Base-by-base conservation (phyloP, 2,888 invertebrate genomes). In the Agrotis exclamationis region DNA sequence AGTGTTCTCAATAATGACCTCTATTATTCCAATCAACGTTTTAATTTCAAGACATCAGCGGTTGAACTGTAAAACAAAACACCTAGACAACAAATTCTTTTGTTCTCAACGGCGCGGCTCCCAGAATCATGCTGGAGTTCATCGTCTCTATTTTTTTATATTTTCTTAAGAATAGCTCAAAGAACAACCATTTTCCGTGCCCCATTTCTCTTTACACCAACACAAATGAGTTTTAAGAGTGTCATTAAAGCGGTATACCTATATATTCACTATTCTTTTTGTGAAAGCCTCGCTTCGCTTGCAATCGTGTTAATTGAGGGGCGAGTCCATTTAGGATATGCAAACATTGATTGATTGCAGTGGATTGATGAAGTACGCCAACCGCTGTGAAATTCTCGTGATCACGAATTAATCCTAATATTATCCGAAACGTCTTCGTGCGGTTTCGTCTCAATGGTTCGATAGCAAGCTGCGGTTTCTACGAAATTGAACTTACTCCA, bases 261-360 rank as follows among this genome's bases (percentile, higher is more conserved):
- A n/a, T 50, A n/a, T 50, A n/a, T 72, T 54, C 48, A 33, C 3
- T 53, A 57, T 66, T 75, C 1, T 53, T 57, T 60, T 64, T 60
- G 45, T 1, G 45, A 5, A 11, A 7, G n/a, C 56, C 13, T 45
- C 53, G 24, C 28, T 14, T 7, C 20, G 50, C 53, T 44, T 39
- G 56, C 63, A 18, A 50, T 11, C 57, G 62, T 73, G 74, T 69
- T 70, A 74, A 75, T 71, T 67, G 79, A 74, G 69, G 58, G 58
- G 60, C 54, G 57, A 65, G 75, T 82, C 70, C 82, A 79, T 81
- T 78, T 79, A 72, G 79, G 59, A 72, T 67, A 72, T 70, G 69
- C 82, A 82, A 81, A 81, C 80, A 71, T 62, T 65, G 82, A 67
- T 63, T 82, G 73, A 79, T 76, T 79, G 73, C 56, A 73, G 54